Percentiles rank a stretch among this genome's conserved stretches.
Conservation (phyloP, 1,140 invertebrate species). For the Hormaphis cornu region DNA sequence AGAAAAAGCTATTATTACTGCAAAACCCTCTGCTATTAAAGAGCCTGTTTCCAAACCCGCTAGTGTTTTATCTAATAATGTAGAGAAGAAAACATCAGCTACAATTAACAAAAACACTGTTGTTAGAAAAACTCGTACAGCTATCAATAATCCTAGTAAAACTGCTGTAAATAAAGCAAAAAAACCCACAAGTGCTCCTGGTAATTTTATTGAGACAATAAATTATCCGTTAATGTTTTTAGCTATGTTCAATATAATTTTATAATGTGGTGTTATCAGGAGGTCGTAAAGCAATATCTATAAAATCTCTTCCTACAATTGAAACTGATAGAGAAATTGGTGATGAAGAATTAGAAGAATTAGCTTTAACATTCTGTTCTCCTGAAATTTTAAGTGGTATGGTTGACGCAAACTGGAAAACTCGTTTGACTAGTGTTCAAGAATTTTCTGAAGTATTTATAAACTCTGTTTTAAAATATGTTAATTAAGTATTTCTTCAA, state of each 20-base stretch:
- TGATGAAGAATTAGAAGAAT: slow-evolving; percentile 62
- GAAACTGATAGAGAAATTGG: slow-evolving; percentile 47
- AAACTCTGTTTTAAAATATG: background rate
- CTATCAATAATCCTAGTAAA: background rate
- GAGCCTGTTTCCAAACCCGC: slow-evolving; percentile 46
- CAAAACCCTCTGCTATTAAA: slow-evolving; percentile 49
- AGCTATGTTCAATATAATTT: background rate
- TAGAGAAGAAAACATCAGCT: slow-evolving; percentile 39
- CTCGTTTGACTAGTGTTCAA: slow-evolving; percentile 65
- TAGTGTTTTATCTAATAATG: slow-evolving; percentile 45
- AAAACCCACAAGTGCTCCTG: slow-evolving; percentile 11
- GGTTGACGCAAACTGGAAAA: slow-evolving; percentile 77
- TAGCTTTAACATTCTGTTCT: slow-evolving; percentile 54
- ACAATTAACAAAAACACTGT: slow-evolving; percentile 3
- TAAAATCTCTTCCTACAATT: slow-evolving; percentile 38
- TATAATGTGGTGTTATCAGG: background rate
- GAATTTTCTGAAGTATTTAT: slow-evolving; percentile 50
- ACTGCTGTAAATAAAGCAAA: background rate
- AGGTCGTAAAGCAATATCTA: slow-evolving; percentile 37
- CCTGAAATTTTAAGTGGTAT: slow-evolving; percentile 57
- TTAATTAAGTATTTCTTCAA: background rate
- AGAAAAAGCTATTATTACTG: slow-evolving; percentile 79
- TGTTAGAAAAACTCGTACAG: slow-evolving; percentile 10
- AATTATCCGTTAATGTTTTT: background rate
- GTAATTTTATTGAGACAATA: background rate